Evolutionary conservation across 1,140 invertebrate genomes (phyloP).

Genomic region (Bradysia coprophila): DNA sequence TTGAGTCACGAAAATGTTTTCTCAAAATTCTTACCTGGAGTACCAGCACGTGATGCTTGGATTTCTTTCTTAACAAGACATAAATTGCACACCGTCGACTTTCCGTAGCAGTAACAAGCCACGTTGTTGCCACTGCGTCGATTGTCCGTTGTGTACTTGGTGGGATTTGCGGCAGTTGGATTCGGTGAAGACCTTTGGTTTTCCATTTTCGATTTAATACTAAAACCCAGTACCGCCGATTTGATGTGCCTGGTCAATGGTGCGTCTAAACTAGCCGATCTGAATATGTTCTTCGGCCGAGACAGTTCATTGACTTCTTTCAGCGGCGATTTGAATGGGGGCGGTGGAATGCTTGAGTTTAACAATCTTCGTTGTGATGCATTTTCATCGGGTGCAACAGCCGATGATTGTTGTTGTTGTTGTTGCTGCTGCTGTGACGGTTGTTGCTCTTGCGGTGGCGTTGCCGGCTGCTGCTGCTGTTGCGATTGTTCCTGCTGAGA

Average conservation of each 20-base stretch:
- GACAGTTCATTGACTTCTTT: constrained; percentile 19
- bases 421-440: background rate
- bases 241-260: background rate
- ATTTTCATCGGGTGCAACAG: background rate
- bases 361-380: background rate
- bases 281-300: constrained; percentile 2
- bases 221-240: background rate
- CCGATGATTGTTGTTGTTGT: background rate
- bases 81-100: constrained; percentile 37
- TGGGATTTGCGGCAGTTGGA: constrained; percentile 1
- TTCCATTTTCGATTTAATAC: background rate
- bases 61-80: constrained; percentile 38
- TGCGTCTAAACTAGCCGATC: background rate
- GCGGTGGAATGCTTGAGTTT: constrained; percentile 1
- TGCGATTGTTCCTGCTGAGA: too few species aligned
- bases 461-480: background rate
- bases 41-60: constrained; percentile 64
- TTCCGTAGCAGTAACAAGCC: constrained; percentile 42
- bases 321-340: constrained; percentile 13
- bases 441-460: background rate
- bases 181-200: constrained; percentile 5
- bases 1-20: too few species aligned
- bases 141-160: background rate
- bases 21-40: too few species aligned
- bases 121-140: background rate